phyloP scores from a whole-genome alignment of 1,140 invertebrate genomes.

The Euwallacea fornicatus region DNA sequence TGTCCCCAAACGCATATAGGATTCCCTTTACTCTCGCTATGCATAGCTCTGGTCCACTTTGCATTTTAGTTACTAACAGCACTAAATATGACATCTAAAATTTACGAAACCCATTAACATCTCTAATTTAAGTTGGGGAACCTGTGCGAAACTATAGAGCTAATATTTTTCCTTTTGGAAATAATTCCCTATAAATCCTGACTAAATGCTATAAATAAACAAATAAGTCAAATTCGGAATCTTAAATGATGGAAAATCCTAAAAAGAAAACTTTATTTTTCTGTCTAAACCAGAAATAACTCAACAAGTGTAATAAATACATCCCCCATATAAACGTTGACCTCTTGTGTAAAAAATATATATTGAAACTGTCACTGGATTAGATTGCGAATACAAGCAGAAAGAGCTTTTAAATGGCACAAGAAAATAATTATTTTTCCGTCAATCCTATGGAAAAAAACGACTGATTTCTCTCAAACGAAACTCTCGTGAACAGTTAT shows the following conservation, averaged over 20 bases:
- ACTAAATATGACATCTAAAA: conserved; percentile 37
- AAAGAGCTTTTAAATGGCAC: conserved; percentile 16
- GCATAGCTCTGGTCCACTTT: conserved; percentile 36
- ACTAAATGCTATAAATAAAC: too few species aligned
- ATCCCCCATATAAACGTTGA: too few species aligned
- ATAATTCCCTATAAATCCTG: too few species aligned
- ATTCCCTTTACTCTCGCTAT: conserved; percentile 36
- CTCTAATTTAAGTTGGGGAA: too few species aligned
- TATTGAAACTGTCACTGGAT: not conserved
- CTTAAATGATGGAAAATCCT: too few species aligned
- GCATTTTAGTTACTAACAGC: conserved; percentile 31
- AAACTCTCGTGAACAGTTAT: conserved; percentile 16
- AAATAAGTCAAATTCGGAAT: too few species aligned
- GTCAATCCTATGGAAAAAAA: conserved; percentile 19
- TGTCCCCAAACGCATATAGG: conserved; percentile 37
- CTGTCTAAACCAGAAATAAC: too few species aligned
- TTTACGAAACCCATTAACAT: conserved; percentile 26
- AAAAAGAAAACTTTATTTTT: too few species aligned
- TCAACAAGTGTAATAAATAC: too few species aligned
- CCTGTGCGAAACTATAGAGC: too few species aligned
- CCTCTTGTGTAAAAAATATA: not conserved
- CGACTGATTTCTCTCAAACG: not conserved
- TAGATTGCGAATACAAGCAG: conserved; percentile 1
- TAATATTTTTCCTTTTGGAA: too few species aligned
- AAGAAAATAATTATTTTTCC: conserved; percentile 36